These are phyloP conservation scores for Calidris pugnax DNA, from an alignment of 2,113 vertebrate genomes.

Conservation along the genomic window DNA sequence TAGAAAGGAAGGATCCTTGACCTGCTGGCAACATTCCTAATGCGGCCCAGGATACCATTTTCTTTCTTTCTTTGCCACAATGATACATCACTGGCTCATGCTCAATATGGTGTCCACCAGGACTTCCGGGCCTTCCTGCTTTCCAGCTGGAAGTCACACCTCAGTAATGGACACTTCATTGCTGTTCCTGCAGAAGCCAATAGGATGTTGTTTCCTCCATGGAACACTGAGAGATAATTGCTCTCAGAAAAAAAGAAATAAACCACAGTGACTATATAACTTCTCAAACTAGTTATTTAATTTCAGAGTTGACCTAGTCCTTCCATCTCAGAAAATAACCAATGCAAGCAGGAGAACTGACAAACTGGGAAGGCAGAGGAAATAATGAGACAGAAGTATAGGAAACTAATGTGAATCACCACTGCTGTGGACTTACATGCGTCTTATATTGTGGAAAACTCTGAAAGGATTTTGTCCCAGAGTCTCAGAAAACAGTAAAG, in stretches of 20 bases:
- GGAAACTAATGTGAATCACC: not conserved
- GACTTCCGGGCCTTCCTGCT: not conserved
- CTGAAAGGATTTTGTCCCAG: not conserved
- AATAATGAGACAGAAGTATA: not conserved
- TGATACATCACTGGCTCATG: accelerated
- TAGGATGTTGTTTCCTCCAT: not conserved
- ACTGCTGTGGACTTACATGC: not conserved
- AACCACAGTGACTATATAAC: not conserved
- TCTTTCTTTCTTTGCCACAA: not conserved
- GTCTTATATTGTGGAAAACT: not conserved
- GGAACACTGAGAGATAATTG: not conserved
- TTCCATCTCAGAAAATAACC: not conserved
- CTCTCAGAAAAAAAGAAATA: not conserved
- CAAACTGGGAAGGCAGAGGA: not conserved
- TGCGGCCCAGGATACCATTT: not conserved
- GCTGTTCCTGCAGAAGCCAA: not conserved
- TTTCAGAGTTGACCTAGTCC: not conserved
- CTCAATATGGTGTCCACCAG: not conserved
- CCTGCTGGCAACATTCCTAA: too few species aligned
- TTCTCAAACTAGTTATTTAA: not conserved
- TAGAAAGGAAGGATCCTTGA: not conserved
- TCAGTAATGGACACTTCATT: accelerated
- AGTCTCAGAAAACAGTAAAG: not conserved
- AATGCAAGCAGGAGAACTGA: not conserved
- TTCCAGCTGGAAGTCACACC: not conserved